phyloP scores from a whole-genome alignment of 64 coral and sea anemone species.

The Montipora sp. region DNA sequence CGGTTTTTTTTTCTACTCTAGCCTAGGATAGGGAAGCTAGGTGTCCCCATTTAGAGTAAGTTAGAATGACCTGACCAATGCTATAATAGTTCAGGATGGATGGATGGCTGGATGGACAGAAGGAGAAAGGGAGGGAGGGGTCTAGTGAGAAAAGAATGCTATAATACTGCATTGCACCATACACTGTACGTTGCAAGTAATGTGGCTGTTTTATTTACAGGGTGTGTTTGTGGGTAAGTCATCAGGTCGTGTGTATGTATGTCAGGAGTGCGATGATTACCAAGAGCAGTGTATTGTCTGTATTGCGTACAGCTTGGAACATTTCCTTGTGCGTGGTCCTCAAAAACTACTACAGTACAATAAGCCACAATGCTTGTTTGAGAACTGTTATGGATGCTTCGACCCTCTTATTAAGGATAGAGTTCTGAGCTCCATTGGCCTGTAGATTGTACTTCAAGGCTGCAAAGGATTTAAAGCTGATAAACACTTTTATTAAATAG shows the following conservation, averaged over 20 bases:
- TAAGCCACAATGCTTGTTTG: constrained; percentile 86
- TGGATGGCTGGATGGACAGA: no score
- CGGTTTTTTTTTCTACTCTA: no score
- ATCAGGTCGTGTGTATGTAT: constrained; percentile 83
- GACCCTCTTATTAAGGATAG: constrained; percentile 91
- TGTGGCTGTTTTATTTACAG: constrained; percentile 42
- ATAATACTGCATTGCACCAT: no score
- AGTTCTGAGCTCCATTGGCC: constrained; percentile 63
- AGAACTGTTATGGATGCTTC: constrained; percentile 96
- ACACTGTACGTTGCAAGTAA: no score
- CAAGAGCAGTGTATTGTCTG: constrained; percentile 91
- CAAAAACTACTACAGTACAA: constrained; percentile 81
- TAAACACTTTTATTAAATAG: no score
- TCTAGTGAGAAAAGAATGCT: no score
- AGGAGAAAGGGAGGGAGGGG: no score
- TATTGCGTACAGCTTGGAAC: constrained; percentile 85
- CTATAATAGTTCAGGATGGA: no score
- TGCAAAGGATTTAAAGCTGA: no score
- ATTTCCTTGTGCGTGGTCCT: constrained; percentile 83
- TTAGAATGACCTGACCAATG: no score
- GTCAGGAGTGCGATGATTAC: constrained; percentile 92
- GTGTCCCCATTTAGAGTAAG: no score
- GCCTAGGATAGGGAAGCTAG: no score
- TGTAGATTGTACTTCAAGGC: constrained; percentile 1
- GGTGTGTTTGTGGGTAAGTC: constrained; percentile 89